Evolutionary conservation across 2,113 vertebrate genomes (phyloP).

Genomic region (Hyperopisus bebe): DNA sequence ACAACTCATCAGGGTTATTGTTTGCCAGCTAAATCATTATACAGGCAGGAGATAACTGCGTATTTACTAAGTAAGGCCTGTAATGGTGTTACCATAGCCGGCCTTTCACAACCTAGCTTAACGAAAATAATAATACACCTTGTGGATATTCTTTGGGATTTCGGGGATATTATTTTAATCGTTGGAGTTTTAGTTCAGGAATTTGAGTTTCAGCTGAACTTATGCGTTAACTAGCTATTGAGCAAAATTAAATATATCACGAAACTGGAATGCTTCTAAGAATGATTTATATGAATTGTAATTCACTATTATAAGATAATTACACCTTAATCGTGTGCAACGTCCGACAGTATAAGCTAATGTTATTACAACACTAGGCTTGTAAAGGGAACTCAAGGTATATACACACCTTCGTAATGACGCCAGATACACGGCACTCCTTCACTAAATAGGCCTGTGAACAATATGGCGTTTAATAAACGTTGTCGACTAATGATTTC

Average conservation of each 20-base stretch:
- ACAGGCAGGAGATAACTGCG: constrained; percentile 25
- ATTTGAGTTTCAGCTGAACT: neutral
- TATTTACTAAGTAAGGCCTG: constrained; percentile 24
- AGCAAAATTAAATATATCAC: neutral
- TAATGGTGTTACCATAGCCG: constrained; percentile 10
- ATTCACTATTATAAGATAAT: neutral
- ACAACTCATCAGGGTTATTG: constrained; percentile 20
- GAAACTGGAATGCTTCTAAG: neutral
- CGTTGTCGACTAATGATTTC: neutral
- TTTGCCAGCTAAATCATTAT: constrained; percentile 32
- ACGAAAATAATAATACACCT: neutral
- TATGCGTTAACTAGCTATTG: neutral
- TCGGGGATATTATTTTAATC: neutral
- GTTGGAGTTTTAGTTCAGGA: neutral
- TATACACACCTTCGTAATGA: neutral
- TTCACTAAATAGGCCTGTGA: neutral
- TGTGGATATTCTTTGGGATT: neutral
- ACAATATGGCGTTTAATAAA: neutral
- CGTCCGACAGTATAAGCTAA: neutral
- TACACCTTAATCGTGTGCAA: neutral
- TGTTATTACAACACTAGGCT: neutral
- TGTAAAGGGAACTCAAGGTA: neutral
- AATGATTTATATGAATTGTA: neutral
- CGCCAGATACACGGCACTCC: neutral
- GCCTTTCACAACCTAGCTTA: constrained; percentile 21